Evolutionary conservation across 2,888 invertebrate species (phyloP).

Genomic region (Artemia sinica): DNA sequence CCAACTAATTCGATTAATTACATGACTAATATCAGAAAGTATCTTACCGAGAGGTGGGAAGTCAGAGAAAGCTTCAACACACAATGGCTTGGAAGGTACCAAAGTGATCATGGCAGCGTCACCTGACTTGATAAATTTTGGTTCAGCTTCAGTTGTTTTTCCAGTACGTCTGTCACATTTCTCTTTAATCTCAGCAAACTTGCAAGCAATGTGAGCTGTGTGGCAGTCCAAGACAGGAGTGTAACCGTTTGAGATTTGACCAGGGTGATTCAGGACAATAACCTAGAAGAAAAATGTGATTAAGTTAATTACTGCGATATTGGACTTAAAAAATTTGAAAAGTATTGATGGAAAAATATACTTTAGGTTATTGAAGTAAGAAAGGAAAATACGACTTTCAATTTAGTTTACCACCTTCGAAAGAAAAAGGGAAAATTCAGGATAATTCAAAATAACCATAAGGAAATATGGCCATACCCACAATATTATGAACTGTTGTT

Average conservation of each 20-base stretch:
- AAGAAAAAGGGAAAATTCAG: too few relatives aligned
- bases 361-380: too few relatives aligned
- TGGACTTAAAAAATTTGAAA: not conserved
- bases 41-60: constrained; percentile 72
- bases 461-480: too few relatives aligned
- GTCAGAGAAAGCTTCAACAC: constrained; percentile 94
- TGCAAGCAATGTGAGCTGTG: constrained; percentile 99
- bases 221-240: constrained; percentile 99
- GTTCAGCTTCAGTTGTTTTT: constrained; percentile 76
- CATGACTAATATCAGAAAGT: too few relatives aligned
- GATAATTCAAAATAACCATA: too few relatives aligned
- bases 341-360: too few relatives aligned
- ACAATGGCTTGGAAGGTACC: constrained; percentile 89
- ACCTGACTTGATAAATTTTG: constrained; percentile 89
- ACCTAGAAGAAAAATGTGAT: constrained; percentile 40
- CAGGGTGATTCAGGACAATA: constrained; percentile 97
- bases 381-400: too few relatives aligned
- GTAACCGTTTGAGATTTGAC: constrained; percentile 96
- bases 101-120: constrained; percentile 89
- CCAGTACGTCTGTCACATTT: constrained; percentile 98
- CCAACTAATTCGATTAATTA: too few relatives aligned
- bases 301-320: too few relatives aligned
- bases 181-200: constrained; percentile 94
- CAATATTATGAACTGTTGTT: too few relatives aligned
- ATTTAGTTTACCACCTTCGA: too few relatives aligned